These are phyloP conservation scores for Oopsacas minuta DNA, from an alignment of 37 sponge, comb jelly and placozoan genomes.

Conservation along the genomic window DNA sequence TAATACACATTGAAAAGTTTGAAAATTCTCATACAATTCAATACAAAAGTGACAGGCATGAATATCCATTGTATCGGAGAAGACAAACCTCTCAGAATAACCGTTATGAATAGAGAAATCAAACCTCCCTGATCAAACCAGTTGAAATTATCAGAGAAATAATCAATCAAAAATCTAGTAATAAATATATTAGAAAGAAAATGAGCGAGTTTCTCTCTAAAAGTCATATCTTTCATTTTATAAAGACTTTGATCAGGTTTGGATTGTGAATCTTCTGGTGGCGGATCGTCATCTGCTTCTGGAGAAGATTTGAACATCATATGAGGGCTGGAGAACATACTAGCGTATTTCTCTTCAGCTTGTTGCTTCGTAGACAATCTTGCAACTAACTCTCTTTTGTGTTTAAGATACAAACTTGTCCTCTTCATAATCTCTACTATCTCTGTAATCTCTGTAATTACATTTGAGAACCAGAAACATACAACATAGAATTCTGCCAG, in stretches of 20 bases:
- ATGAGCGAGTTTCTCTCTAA: neutral
- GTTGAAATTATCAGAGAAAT: conserved; percentile 6
- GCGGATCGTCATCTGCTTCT: neutral
- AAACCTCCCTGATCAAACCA: conserved; percentile 10
- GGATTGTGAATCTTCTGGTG: neutral
- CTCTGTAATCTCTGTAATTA: neutral
- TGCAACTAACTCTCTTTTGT: neutral
- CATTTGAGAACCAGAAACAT: neutral
- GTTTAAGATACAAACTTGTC: neutral
- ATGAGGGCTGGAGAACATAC: neutral
- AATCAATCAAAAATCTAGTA: neutral
- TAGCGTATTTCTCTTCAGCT: neutral
- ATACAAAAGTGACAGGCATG: neutral
- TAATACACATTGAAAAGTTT: conserved; percentile 5
- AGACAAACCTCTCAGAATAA: neutral
- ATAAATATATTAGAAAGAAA: neutral
- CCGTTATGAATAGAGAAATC: neutral
- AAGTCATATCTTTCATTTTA: neutral
- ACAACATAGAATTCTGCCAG: neutral
- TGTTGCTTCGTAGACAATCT: neutral
- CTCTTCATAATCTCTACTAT: neutral
- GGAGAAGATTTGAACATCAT: neutral
- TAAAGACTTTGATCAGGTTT: neutral
- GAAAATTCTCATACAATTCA: neutral
- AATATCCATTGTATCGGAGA: neutral